phyloP scores from a whole-genome alignment of 2,113 vertebrate genomes.

The Perca schrenkii region DNA sequence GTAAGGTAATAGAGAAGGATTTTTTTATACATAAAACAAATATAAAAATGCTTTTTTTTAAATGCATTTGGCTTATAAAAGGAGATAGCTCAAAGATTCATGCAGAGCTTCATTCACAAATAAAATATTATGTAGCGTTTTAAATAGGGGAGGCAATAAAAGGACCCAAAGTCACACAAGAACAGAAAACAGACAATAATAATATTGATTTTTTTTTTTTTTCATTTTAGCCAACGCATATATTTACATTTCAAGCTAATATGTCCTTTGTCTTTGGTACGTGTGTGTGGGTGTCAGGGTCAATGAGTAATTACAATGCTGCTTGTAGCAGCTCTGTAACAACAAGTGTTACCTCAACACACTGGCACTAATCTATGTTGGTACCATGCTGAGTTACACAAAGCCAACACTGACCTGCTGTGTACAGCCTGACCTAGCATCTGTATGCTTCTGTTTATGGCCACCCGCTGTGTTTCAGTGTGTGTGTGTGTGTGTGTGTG shows the following conservation, averaged over 20 bases:
- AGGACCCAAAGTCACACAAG: not conserved
- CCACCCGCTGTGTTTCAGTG: constrained; percentile 57
- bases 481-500: constrained; percentile 4
- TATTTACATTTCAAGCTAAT: not conserved
- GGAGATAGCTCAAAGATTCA: too few species aligned
- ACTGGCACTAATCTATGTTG: constrained; percentile 71
- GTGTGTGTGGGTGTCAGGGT: constrained; percentile 51
- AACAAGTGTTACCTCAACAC: constrained; percentile 64
- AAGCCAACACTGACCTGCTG: constrained; percentile 71
- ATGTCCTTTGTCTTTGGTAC: constrained; percentile 22
- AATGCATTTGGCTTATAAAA: too few species aligned
- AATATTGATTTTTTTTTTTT: not conserved
- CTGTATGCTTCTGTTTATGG: constrained; percentile 74
- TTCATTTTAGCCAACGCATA: constrained; percentile 6
- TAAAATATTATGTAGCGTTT: not conserved
- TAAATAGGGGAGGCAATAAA: not conserved
- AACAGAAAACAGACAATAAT: not conserved
- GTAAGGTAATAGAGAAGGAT: too few species aligned
- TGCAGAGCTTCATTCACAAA: not conserved
- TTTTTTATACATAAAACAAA: too few species aligned
- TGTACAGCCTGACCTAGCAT: constrained; percentile 77
- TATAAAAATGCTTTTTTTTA: too few species aligned
- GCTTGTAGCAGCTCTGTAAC: constrained; percentile 57
- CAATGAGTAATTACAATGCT: constrained; percentile 68
- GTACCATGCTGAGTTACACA: constrained; percentile 69